Evolutionary conservation across 2,797 vertebrate genomes (phyloP).

Genomic region (Onychomys torridus): DNA sequence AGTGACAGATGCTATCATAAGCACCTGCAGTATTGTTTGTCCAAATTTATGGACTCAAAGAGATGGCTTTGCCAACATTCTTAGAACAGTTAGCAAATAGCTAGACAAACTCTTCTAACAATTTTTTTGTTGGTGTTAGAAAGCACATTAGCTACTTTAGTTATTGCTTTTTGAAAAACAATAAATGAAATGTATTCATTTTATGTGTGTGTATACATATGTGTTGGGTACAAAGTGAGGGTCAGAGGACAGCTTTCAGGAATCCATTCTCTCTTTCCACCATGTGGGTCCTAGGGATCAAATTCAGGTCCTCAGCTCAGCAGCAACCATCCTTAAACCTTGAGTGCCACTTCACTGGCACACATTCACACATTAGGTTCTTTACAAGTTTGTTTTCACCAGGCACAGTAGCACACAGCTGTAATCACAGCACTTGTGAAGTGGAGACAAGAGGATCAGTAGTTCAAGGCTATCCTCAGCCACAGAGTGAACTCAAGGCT

Average conservation of each 20-base stretch:
- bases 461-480: too few relatives aligned
- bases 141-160: background rate
- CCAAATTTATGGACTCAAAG: background rate
- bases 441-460: background rate
- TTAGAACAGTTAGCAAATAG: background rate
- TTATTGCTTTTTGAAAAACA: background rate
- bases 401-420: background rate
- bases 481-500: background rate
- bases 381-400: background rate
- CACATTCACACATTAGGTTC: background rate
- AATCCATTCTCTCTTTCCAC: background rate
- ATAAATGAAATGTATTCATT: background rate
- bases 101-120: background rate
- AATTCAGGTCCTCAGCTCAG: background rate
- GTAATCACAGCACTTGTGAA: background rate
- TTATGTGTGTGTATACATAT: background rate
- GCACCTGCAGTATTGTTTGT: background rate
- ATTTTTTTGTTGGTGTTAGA: background rate
- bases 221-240: background rate
- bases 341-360: background rate
- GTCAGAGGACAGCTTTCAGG: background rate
- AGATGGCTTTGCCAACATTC: conserved; percentile 7
- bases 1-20: background rate
- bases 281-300: background rate
- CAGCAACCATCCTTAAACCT: background rate